Evolutionary conservation across 2,797 vertebrate species (phyloP), one percentile per base, ranked within the genome.

Genomic region (Aldrovandia affinis): DNA sequence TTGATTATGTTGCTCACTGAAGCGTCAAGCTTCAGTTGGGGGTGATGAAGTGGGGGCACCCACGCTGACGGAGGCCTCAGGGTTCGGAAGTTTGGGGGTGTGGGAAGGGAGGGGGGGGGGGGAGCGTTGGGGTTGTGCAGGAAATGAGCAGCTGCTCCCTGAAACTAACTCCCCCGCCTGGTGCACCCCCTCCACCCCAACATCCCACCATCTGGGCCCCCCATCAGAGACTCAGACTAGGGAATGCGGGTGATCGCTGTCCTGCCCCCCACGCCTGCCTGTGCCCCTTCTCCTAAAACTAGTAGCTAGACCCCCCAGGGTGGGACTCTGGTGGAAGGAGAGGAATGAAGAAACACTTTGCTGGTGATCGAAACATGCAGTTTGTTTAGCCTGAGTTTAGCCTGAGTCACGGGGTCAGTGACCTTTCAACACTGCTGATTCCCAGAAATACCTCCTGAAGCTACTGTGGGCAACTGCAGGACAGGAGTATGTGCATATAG

Each of bases 31-130:
- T 91, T 79, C 80, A 83, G 42, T 85, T 80, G 33, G 54, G 89
- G 85, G 87, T 85, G 87, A 85, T 86, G 89, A 89, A 86, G 89
- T 87, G 84, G 86, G 54, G 86, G 86, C 87, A 80, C 81, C 78
- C 25, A 50, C 84, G 78, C 70, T 22, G 50, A 86, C 83, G 78
- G 80, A 79, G 83, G 79, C 57, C 80, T 20, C n/a, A 59, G 75
- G 8, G 22, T n/a, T 25, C 20, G 78, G 25, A 50, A 83, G 68
- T 42, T 22, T 73, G 80, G 88, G 82, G 73, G 89, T 82, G 54
- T 80, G 86, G 88, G 84, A 89, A 90, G 33, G 22, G 68, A 73
- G 42, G 42, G 81, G 70, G 33, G 30, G 9, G 28, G 20, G 65
- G 25, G 55, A 85, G 28, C 30, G 30, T 15, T 12, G 86, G 85